Base-by-base conservation (phyloP, 1,140 invertebrate genomes). In the fruit fly (Drosophila melanogaster) region DNA sequence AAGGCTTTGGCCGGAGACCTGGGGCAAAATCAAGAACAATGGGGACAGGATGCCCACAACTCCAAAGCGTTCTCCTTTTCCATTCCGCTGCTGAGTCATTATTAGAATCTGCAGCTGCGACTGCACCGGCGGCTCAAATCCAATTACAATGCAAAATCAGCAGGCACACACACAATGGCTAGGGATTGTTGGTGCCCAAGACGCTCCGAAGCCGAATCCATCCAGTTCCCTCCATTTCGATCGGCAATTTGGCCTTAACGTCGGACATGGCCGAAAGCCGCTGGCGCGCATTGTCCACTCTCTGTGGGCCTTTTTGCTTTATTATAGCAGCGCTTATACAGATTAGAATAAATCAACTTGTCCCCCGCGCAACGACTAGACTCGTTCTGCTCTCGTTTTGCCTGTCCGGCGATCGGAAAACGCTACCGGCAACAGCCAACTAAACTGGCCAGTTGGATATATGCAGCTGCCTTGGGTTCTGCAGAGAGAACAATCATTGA, bases 261-360 rank as follows among this genome's bases (percentile, higher is more conserved):
- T 33, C 59, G 56, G 59, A 77, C 62, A 59, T 76, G 71, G 61
- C 50, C 70, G 62, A 86, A 51, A 75, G 83, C 75, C 66, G 51
- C 49, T 57, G 81, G 81, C 81, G 37, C 64, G 67, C 79, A 86
- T 87, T 86, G 83, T 86, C 83, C 83, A 86, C 81, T 85, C 81
- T 85, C 81, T 30, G 60, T 79, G 80, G 60, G 65, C 77, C 73
- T 61, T 83, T 86, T 87, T 86, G 83, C 83, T 86, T 86, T 86
- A 86, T 86, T 87, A 87, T 79, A 77, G 83, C 83, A 79, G 76
- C 79, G 79, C 83, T 86, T 86, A 86, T 87, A 86, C 83, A 86
- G 83, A 86, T 86, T 86, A 86, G 83, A 86, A 86, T 86, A 86
- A 86, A 86, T 86, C 83, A 86, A 86, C 70, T 76, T 79, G 79